phyloP scores from a whole-genome alignment of 2,888 invertebrate genomes.

The Geophilus truncorum region DNA sequence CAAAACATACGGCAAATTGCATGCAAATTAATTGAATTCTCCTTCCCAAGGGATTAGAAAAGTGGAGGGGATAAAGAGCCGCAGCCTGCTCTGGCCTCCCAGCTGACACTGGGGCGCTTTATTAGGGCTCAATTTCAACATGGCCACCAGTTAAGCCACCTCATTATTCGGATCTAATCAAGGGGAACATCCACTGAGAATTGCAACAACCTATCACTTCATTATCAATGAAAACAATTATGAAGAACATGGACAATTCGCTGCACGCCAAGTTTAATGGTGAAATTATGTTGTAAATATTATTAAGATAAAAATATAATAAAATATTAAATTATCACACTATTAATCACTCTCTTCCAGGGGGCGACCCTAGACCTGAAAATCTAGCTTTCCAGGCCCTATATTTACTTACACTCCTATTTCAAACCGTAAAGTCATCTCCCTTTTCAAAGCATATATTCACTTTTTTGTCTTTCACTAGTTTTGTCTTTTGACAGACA shows the following conservation, averaged over 20 bases:
- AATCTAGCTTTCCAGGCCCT: not conserved
- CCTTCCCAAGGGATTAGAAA: not conserved
- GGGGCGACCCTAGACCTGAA: not conserved
- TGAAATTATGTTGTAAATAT: too few species aligned
- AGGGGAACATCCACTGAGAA: not conserved
- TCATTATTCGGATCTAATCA: not conserved
- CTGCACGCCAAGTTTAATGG: too few species aligned
- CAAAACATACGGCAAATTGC: slow-evolving; percentile 16
- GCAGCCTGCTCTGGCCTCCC: not conserved
- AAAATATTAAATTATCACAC: not conserved
- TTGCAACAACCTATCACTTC: not conserved
- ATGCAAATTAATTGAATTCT: slow-evolving; percentile 13
- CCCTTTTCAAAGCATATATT: not conserved
- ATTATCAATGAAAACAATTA: not conserved
- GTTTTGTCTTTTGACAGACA: not conserved
- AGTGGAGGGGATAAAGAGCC: not conserved
- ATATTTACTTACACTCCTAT: not conserved
- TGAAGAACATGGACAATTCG: not conserved
- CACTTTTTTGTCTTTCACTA: not conserved
- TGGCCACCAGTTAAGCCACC: slow-evolving; percentile 13
- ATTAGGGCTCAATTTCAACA: slow-evolving; percentile 7
- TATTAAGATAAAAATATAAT: not conserved
- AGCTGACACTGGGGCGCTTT: slow-evolving; percentile 3
- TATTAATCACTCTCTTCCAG: not conserved
- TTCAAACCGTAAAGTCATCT: not conserved